These are phyloP conservation scores for Cryptotermes secundus DNA, from an alignment of 1,140 invertebrate species.

Conservation along the genomic window DNA sequence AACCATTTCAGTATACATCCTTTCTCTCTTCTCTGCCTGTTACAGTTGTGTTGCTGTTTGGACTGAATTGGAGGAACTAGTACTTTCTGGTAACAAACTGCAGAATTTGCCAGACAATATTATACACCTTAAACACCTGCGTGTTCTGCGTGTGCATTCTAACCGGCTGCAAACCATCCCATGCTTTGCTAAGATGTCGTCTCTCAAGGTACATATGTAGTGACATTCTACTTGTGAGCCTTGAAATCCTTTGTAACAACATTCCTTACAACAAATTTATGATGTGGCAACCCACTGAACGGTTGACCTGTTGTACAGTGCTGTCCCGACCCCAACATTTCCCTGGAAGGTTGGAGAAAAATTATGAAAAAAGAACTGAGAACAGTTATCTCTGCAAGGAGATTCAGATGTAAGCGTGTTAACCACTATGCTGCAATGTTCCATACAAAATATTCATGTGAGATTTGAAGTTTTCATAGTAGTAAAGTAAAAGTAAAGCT, in stretches of 20 bases:
- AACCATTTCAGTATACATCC: too few relatives aligned
- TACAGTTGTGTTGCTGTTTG: constrained; percentile 67
- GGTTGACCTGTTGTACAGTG: too few relatives aligned
- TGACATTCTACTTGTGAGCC: background rate
- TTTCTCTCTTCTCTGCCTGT: constrained; percentile 28
- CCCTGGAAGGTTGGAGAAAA: too few relatives aligned
- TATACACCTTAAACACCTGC: constrained; percentile 66
- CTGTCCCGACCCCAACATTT: too few relatives aligned
- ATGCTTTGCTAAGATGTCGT: constrained; percentile 68
- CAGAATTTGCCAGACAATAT: constrained; percentile 74
- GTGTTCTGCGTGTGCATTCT: constrained; percentile 76
- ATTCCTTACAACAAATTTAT: background rate
- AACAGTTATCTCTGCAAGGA: too few relatives aligned
- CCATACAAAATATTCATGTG: too few relatives aligned
- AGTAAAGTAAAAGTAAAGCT: too few relatives aligned
- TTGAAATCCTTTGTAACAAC: background rate
- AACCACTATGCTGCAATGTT: too few relatives aligned
- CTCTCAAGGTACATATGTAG: constrained; percentile 57
- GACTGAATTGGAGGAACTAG: constrained; percentile 76
- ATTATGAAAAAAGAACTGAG: too few relatives aligned
- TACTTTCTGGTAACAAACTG: constrained; percentile 79
- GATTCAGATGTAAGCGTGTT: too few relatives aligned
- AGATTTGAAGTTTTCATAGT: too few relatives aligned
- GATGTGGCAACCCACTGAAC: too few relatives aligned
- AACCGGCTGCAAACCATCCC: constrained; percentile 75